Percentiles rank a stretch among this genome's conserved stretches.
Conservation (phyloP, 2,113 vertebrate species). For the Poecilia latipinna region DNA sequence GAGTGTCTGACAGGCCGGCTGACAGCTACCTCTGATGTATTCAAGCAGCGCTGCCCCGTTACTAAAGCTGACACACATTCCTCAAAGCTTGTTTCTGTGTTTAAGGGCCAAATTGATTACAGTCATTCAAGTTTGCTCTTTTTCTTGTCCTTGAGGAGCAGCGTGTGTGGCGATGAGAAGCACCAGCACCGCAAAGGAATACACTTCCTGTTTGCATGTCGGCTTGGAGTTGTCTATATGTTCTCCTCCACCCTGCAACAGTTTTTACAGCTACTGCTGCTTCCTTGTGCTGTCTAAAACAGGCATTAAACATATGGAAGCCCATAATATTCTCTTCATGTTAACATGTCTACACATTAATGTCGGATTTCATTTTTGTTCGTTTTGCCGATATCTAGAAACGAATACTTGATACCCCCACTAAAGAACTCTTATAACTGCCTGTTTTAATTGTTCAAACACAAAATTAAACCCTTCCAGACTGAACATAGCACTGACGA, state of each 20-base stretch:
- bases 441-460: no score
- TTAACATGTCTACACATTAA: no score
- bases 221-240: not conserved
- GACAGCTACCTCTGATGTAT: slow-evolving; percentile 57
- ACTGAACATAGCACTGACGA: no score
- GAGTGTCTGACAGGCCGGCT: slow-evolving; percentile 37
- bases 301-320: no score
- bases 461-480: no score
- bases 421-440: no score
- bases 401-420: no score
- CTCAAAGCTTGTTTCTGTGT: slow-evolving; percentile 33
- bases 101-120: slow-evolving; percentile 48
- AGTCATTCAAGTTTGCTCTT: slow-evolving; percentile 25
- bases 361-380: no score
- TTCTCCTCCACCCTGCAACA: not conserved
- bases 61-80: slow-evolving; percentile 38
- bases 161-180: not conserved
- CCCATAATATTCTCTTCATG: no score
- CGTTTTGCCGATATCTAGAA: no score
- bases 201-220: not conserved
- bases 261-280: no score
- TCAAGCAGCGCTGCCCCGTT: slow-evolving; percentile 25
- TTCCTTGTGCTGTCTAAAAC: no score
- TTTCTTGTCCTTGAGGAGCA: slow-evolving; percentile 1
- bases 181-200: not conserved